phyloP scores from a whole-genome alignment of 1,140 invertebrate species.

The Metaphire vulgaris region DNA sequence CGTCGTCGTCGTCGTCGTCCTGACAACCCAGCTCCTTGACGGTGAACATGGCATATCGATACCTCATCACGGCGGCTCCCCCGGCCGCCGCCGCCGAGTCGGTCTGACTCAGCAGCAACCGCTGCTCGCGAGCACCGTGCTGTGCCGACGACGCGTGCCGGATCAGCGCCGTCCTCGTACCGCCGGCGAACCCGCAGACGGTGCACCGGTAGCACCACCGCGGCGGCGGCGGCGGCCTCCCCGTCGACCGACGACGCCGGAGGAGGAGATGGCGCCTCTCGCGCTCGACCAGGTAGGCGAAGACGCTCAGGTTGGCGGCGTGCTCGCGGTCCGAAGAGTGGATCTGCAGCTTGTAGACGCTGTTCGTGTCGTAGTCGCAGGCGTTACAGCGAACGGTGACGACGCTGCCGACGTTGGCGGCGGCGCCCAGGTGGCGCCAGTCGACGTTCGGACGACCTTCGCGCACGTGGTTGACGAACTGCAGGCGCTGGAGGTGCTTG shows the following conservation, averaged over 20 bases:
- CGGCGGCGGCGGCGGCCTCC: conserved; percentile 11
- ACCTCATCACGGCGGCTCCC: neutral
- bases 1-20: no score
- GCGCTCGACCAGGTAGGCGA: conserved; percentile 67
- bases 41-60: neutral
- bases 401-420: conserved; percentile 73
- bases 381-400: conserved; percentile 90
- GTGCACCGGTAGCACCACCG: conserved; percentile 66
- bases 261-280: conserved; percentile 59
- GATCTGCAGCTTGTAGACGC: conserved; percentile 86
- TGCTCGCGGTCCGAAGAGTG: conserved; percentile 60
- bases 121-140: neutral
- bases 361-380: conserved; percentile 95
- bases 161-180: conserved; percentile 72
- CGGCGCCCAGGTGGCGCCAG: conserved; percentile 74
- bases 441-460: conserved; percentile 86
- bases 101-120: neutral
- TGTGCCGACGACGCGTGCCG: conserved; percentile 65
- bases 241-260: no score
- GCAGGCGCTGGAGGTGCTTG: conserved; percentile 84
- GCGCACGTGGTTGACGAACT: conserved; percentile 62
- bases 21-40: neutral
- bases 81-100: no score
- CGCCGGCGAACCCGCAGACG: conserved; percentile 74
- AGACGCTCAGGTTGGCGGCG: conserved; percentile 74